Evolutionary conservation across 1,140 invertebrate genomes (phyloP), one percentile per base, ranked within the genome.

Genomic region (Megalonaias nervosa): DNA sequence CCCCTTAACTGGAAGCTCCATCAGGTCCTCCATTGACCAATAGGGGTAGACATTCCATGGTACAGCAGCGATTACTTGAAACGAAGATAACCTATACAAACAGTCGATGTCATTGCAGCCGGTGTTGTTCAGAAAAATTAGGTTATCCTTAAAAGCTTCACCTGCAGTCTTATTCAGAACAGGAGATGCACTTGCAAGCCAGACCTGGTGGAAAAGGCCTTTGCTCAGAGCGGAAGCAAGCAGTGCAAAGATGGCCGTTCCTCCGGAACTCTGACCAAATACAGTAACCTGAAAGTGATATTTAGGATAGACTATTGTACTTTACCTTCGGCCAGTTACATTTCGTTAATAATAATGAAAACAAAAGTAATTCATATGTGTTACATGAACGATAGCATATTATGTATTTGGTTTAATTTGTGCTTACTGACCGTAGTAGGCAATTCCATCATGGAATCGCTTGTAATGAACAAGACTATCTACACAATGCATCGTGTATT

Each of bases 241-340:
- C 58, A 87, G 60, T 4, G 80, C 83, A 19, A 77, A 72, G n/a
- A 86, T 79, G 61, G 77, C 77, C 0, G 86, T 85, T 21, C 72
- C 85, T 21, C 86, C 86, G 3, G 85, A 83, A 19, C 85, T 83
- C 16, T 85, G 81, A 12, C 83, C 86, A 69, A 83, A 83, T 15
- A 88, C 60, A 19, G 85, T 86, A 6, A 88, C 81, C 83, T 84
- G 68, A 16, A 66, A 75, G 38, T 48, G 38, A 48, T 11, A 48
- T 48, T 0, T 48, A 6, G 38, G 6, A 48, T 48, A 48, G 38
- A 6, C 0, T 6, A 48, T 48, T 9, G 38, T 11, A 48, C 6
- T 48, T 48, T 48, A 9, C 4, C 9, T 48, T 48, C 38, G 11
- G 38, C 9, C 38, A 48, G 38, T 48, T 11, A 48, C 0, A 48